Conservation (phyloP, 2,888 invertebrate genomes). For the Ochropleura leucogaster region DNA sequence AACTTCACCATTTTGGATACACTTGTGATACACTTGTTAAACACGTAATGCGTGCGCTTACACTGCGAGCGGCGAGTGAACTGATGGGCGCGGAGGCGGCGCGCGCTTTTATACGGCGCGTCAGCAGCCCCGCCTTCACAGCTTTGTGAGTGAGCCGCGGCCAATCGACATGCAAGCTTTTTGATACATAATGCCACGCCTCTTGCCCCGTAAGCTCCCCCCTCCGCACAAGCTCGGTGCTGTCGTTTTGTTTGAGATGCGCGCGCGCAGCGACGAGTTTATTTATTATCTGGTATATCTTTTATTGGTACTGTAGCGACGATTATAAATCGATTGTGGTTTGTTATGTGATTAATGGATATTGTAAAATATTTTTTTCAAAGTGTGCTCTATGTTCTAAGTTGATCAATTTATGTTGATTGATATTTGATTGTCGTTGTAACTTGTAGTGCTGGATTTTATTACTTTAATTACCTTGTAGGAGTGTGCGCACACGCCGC, state of each 20-base stretch:
- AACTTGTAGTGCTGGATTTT: slow-evolving; percentile 29
- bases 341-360: slow-evolving; percentile 64
- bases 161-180: slow-evolving; percentile 84
- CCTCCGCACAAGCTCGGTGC: slow-evolving; percentile 62
- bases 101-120: slow-evolving; percentile 79
- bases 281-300: slow-evolving; percentile 73
- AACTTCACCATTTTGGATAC: slow-evolving; percentile 88
- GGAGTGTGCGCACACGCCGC: slow-evolving; percentile 2
- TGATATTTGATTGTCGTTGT: slow-evolving; percentile 50
- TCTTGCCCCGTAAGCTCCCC: slow-evolving; percentile 70
- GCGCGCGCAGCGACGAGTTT: slow-evolving; percentile 68
- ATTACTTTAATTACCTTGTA: slow-evolving; percentile 34
- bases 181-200: slow-evolving; percentile 82
- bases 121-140: slow-evolving; percentile 76
- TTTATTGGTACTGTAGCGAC: slow-evolving; percentile 74
- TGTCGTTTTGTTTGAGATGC: slow-evolving; percentile 67
- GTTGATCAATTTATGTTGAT: slow-evolving; percentile 59
- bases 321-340: slow-evolving; percentile 77
- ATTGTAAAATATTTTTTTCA: slow-evolving; percentile 54
- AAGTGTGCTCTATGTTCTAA: slow-evolving; percentile 54
- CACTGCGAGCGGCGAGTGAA: slow-evolving; percentile 83
- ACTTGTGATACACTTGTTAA: slow-evolving; percentile 75
- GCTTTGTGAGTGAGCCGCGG: slow-evolving; percentile 67
- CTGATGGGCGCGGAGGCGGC: slow-evolving; percentile 87
- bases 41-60: slow-evolving; percentile 79